Conservation (phyloP, 2,888 invertebrate species). For the Rugalucina vietnamica region DNA sequence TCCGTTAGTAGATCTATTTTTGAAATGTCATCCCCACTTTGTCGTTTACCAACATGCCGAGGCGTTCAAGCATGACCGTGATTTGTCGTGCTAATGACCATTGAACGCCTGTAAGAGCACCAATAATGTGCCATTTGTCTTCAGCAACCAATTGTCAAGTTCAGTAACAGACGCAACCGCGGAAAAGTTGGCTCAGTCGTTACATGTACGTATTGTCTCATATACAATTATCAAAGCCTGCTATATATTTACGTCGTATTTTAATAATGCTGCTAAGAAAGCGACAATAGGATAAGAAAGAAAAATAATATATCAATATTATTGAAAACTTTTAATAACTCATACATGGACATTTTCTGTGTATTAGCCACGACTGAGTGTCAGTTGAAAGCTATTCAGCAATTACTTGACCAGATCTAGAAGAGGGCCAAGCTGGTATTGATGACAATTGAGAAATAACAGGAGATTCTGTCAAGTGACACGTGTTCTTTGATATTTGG, state of each 20-base stretch:
- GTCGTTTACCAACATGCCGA: background rate
- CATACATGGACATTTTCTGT: background rate
- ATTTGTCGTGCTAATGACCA: background rate
- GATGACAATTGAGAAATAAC: slow-evolving; percentile 9
- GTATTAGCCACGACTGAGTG: background rate
- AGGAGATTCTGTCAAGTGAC: slow-evolving; percentile 12
- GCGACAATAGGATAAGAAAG: background rate
- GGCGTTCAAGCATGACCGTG: background rate
- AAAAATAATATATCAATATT: background rate
- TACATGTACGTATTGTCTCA: too few relatives aligned
- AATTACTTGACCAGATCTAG: slow-evolving; percentile 2
- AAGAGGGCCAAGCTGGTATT: background rate
- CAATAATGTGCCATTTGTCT: background rate
- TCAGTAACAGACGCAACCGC: background rate
- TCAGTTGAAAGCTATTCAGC: background rate
- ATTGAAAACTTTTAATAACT: background rate
- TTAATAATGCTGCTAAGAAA: background rate
- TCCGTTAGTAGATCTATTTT: too few relatives aligned
- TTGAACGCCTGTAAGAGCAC: background rate
- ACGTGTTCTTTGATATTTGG: slow-evolving; percentile 12
- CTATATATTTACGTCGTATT: background rate
- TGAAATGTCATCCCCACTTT: too few relatives aligned
- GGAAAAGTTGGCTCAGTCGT: background rate
- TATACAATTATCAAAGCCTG: too few relatives aligned
- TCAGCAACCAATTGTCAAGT: background rate